Percentiles rank a stretch among this genome's conserved stretches.
These are phyloP conservation scores for Eueides isabella DNA, from an alignment of 1,140 invertebrate species.

Conservation along the genomic window DNA sequence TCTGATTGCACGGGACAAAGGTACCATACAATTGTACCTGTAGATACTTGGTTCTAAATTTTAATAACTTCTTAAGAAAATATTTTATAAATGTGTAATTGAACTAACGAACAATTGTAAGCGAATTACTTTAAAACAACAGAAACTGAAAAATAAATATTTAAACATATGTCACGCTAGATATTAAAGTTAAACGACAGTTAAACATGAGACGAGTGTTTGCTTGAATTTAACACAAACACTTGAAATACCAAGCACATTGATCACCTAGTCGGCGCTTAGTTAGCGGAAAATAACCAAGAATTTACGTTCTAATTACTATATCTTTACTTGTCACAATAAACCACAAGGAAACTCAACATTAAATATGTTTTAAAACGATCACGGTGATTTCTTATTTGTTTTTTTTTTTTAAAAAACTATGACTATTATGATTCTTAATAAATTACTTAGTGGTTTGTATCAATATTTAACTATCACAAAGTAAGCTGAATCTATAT, in stretches of 20 bases:
- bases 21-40: too few relatives aligned
- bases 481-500: background rate
- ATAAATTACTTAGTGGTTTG: background rate
- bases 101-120: background rate
- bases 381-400: background rate
- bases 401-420: background rate
- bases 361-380: background rate
- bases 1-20: too few relatives aligned
- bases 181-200: slow-evolving; percentile 31
- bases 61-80: too few relatives aligned
- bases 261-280: slow-evolving; percentile 15
- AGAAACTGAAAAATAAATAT: slow-evolving; percentile 21
- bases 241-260: slow-evolving; percentile 22
- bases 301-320: slow-evolving; percentile 15
- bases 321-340: slow-evolving; percentile 5
- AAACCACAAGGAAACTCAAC: background rate
- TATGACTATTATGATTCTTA: too few relatives aligned
- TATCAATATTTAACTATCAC: background rate
- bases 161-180: slow-evolving; percentile 19
- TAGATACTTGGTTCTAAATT: too few relatives aligned
- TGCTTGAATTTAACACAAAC: slow-evolving; percentile 26
- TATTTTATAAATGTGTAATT: background rate
- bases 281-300: slow-evolving; percentile 32
- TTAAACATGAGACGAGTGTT: slow-evolving; percentile 23
- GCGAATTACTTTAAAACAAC: background rate